Evolutionary conservation across 2,888 invertebrate genomes (phyloP).

Genomic region (Ceraclea dissimilis): DNA sequence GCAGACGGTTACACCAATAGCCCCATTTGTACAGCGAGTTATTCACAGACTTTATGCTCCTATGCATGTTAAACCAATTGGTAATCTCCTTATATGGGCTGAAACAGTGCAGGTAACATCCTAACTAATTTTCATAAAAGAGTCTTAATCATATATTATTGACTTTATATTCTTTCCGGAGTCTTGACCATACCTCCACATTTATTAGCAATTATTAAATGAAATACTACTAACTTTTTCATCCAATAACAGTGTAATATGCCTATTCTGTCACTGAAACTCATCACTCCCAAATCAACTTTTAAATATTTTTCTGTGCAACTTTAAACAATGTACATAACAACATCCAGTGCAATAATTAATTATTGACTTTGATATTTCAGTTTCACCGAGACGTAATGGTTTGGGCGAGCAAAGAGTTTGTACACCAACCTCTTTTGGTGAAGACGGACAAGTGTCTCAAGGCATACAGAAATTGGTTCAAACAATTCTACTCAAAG

Average conservation of each 20-base stretch:
- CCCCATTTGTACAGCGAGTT: conserved; percentile 67
- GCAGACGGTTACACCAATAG: conserved; percentile 73
- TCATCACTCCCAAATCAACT: too few relatives aligned
- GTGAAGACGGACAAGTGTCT: conserved; percentile 69
- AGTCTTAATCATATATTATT: too few relatives aligned
- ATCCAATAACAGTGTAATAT: too few relatives aligned
- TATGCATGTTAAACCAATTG: conserved; percentile 50
- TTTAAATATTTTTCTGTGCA: too few relatives aligned
- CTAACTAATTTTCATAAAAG: neutral
- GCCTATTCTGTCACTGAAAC: too few relatives aligned
- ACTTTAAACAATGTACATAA: too few relatives aligned
- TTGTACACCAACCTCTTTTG: conserved; percentile 60
- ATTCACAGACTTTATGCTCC: conserved; percentile 71
- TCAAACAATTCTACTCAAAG: conserved; percentile 74
- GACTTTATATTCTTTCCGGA: too few relatives aligned
- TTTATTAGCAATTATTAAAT: too few relatives aligned
- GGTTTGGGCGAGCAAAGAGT: conserved; percentile 83
- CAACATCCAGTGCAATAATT: too few relatives aligned
- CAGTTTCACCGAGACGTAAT: conserved; percentile 78
- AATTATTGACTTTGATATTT: too few relatives aligned
- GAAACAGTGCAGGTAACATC: conserved; percentile 60
- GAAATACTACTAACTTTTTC: too few relatives aligned
- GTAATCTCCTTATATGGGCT: conserved; percentile 56
- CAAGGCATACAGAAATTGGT: conserved; percentile 72
- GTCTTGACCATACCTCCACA: too few relatives aligned